A percentile compares a stretch with the other conserved stretches of the same genome.
Evolutionary conservation across 2,797 vertebrate genomes (phyloP).

Genomic region (Pagetopsis macropterus): DNA sequence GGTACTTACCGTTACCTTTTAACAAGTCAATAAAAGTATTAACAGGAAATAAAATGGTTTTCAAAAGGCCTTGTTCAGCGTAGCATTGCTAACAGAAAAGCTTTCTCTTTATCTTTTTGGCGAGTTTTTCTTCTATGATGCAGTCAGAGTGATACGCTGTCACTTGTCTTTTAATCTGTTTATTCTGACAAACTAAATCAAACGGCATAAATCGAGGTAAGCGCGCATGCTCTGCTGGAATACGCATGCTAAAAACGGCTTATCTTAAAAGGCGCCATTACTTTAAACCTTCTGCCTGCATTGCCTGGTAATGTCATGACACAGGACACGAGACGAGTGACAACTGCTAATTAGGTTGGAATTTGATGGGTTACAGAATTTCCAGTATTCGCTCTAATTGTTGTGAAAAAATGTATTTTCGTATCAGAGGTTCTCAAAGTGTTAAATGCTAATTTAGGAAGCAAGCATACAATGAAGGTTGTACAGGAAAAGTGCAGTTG

Average conservation of each 20-base stretch:
- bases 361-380: too few species aligned
- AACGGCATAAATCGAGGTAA: background rate
- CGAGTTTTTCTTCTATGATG: background rate
- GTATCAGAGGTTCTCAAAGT: too few species aligned
- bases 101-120: background rate
- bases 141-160: background rate
- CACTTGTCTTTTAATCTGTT: background rate
- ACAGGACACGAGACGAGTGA: too few species aligned
- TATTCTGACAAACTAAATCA: background rate
- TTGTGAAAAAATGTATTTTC: too few species aligned
- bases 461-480: too few species aligned
- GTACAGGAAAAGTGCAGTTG: too few species aligned
- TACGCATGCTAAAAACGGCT: background rate
- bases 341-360: too few species aligned
- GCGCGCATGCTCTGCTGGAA: background rate
- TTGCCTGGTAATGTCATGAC: too few species aligned
- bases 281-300: background rate
- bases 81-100: background rate
- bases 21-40: background rate
- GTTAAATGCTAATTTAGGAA: too few species aligned
- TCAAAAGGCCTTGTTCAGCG: background rate
- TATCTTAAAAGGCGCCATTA: background rate
- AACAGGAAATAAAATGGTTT: background rate
- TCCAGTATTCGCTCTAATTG: too few species aligned
- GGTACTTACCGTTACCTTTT: background rate